Evolutionary conservation across 2,797 vertebrate genomes (phyloP), one percentile per base, ranked within the genome.

Genomic region (Protosalanx chinensis): DNA sequence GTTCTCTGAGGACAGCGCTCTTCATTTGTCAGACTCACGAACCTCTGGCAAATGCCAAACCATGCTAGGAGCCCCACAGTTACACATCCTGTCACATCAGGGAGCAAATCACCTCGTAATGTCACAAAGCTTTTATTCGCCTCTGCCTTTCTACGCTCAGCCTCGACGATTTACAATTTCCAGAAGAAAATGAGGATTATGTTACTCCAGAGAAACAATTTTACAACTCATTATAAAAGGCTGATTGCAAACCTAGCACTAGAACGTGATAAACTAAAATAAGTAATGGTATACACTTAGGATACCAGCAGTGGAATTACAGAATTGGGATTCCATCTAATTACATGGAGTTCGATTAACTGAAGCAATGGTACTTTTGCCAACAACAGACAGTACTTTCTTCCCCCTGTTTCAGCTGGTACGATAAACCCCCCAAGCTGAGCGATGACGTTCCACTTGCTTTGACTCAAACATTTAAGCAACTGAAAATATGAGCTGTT

Each of bases 231-330:
- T 72, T 72, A 59, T 13, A 30, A 30, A 35, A 67, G n/a, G 51
- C 30, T 57, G 20, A 68, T 68, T 57, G 35, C 5, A 23, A 67
- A 16, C 18, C 27, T 29, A 29, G 30, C 18, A 70, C 58, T 29
- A 76, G 60, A 62, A 12, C 8, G 7, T 12, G 41, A 46, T 46
- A 46, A 8, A 46, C 41, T 46, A 0, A 46, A 46, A 12, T 46
- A 46, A 23, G 46, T 73, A 78, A 82, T 85, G 67, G 23, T 76
- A 71, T 6, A 60, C 1, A 67, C 58, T 8, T 18, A 32, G 27
- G 29, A 29, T 20, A 68, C 56, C 69, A 59, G 49, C 29, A 53
- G 32, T 15, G 62, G 20, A 61, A 67, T 27, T n/a, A 13, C 20
- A 75, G 33, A 66, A 57, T 49, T 41, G 27, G 2, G 0, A 73